phyloP scores from a whole-genome alignment of 2,888 invertebrate species.

The Heteromyza rotundicornis region DNA sequence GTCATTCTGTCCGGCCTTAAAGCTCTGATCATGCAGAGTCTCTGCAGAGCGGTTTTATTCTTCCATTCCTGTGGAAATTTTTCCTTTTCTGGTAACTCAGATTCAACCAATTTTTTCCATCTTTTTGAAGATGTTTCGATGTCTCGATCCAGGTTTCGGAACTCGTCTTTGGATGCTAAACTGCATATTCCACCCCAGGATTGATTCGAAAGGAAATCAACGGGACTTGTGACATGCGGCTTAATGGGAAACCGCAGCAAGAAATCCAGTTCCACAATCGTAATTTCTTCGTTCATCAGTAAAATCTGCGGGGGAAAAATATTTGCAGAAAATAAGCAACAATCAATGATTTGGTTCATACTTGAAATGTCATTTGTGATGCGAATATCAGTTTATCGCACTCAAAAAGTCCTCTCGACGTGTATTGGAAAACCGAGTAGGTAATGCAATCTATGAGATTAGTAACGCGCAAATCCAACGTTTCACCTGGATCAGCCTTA shows the following conservation, averaged over 20 bases:
- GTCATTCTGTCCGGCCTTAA: conserved; percentile 95
- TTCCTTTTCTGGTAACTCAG: conserved; percentile 93
- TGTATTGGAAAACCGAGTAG: conserved; percentile 93
- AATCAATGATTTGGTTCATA: conserved; percentile 50
- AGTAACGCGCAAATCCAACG: conserved; percentile 77
- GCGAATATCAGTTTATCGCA: conserved; percentile 96
- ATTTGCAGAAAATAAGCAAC: not conserved
- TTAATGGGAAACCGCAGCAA: conserved; percentile 90
- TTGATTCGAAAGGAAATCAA: conserved; percentile 89
- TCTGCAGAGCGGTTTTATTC: conserved; percentile 89
- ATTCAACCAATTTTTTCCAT: conserved; percentile 96
- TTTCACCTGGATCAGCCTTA: conserved; percentile 81
- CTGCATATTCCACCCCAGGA: conserved; percentile 97
- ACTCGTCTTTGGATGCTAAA: conserved; percentile 88
- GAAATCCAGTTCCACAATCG: conserved; percentile 86
- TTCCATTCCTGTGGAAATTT: conserved; percentile 99
- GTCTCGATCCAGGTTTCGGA: conserved; percentile 89
- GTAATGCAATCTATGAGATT: conserved; percentile 95
- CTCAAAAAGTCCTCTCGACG: conserved; percentile 92
- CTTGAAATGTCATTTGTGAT: conserved; percentile 95
- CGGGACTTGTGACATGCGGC: conserved; percentile 91
- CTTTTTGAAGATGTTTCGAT: conserved; percentile 96
- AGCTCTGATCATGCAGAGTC: conserved; percentile 95
- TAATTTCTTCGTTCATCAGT: conserved; percentile 84
- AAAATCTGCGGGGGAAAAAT: conserved; percentile 78